Conservation (phyloP, 1,140 invertebrate genomes). For the Theocolax elegans region DNA sequence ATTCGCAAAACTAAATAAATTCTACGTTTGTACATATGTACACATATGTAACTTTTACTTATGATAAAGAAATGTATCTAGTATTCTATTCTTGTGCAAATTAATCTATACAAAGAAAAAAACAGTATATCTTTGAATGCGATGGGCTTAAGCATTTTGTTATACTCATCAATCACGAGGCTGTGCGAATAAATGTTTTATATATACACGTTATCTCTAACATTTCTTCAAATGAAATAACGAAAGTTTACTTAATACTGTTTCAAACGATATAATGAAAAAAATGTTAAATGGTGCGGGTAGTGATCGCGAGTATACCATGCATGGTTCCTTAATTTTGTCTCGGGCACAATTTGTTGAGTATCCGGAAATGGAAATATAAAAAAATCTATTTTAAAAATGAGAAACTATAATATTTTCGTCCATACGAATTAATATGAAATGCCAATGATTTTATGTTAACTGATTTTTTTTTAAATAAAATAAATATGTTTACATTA, state of each 20-base stretch:
- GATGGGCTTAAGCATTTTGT: constrained; percentile 39
- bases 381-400: too few species aligned
- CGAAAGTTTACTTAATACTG: constrained; percentile 26
- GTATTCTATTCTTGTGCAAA: constrained; percentile 21
- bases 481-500: constrained; percentile 32
- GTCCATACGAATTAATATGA: too few species aligned
- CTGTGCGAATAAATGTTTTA: constrained; percentile 43
- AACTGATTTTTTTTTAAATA: constrained; percentile 6
- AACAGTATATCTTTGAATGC: constrained; percentile 25
- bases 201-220: constrained; percentile 39
- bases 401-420: too few species aligned
- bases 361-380: too few species aligned
- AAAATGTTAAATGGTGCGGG: constrained; percentile 9
- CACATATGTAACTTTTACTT: constrained; percentile 39
- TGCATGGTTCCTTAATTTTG: constrained; percentile 25
- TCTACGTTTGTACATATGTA: constrained; percentile 42
- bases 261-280: constrained; percentile 12
- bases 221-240: constrained; percentile 29
- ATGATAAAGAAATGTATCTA: constrained; percentile 18
- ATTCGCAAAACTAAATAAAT: constrained; percentile 27
- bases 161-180: constrained; percentile 46
- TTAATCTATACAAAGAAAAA: constrained; percentile 19
- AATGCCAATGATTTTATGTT: constrained; percentile 29
- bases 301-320: constrained; percentile 31
- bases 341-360: constrained; percentile 21